Base-by-base conservation (phyloP, 2,888 invertebrate species). In the Melanargia galathea region DNA sequence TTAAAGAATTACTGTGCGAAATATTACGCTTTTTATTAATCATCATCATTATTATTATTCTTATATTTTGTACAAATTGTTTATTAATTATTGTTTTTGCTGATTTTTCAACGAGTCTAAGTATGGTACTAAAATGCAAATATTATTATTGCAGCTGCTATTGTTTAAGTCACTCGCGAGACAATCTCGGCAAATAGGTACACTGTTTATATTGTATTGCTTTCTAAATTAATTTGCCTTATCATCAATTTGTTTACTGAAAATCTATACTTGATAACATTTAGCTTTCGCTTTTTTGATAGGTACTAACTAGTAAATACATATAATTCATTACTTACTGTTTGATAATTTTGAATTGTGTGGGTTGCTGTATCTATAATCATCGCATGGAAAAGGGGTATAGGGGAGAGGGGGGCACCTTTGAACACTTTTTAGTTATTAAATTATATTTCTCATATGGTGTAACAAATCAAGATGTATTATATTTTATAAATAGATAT, bases 101-200 rank as follows among this genome's bases (percentile, higher is more conserved):
- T 49, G 62, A 56, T 45, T 64, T 64, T 62, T 22, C n/a, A 1
- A 22, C 20, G 33, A 33, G 16, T 57, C 20, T 57, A 43, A 35
- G 69, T 67, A 71, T 79, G 77, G 78, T 75, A 87, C 80, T 87
- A 85, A 87, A 87, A 66, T 52, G 70, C 70, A 69, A 75, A 78
- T 81, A 75, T 90, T 89, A 74, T 84, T 73, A 77, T 91, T 91
- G 77, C 91, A 91, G 91, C 90, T 91, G 91, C 90, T 91, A 90
- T 91, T 91, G 91, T 78, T 88, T 91, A 89, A 91, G 89, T 87
- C 91, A 91, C 89, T 85, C 89, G 76, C 84, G 84, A 87, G 90
- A 90, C 83, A 86, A 82, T 73, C 83, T 81, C 89, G 75, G 77
- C 81, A 86, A 90, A 89, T 91, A 91, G 91, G 91, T 91, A 91